A percentile compares a stretch with the other conserved stretches of the same genome.
These are phyloP conservation scores for Xiphophorus birchmanni DNA, from an alignment of 2,797 vertebrate genomes.

Conservation along the genomic window DNA sequence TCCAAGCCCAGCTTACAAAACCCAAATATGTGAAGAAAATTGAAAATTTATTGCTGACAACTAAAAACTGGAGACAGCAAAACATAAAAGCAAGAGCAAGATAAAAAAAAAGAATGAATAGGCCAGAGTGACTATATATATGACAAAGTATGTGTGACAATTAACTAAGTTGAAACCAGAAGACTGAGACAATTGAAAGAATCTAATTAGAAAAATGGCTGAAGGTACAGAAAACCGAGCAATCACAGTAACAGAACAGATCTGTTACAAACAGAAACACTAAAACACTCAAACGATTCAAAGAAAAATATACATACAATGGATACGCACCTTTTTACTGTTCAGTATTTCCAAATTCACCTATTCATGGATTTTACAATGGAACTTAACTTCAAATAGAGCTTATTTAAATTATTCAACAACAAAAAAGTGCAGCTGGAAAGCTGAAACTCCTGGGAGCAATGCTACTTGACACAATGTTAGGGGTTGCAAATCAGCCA, in stretches of 20 bases:
- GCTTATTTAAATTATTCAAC: neutral
- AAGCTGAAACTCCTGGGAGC: neutral
- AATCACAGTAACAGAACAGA: neutral
- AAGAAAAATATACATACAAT: neutral
- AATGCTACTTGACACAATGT: neutral
- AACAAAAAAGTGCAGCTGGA: neutral
- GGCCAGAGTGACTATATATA: neutral
- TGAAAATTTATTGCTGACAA: neutral
- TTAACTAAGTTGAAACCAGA: neutral
- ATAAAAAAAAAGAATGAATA: neutral
- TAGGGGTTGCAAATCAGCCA: neutral
- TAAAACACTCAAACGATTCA: neutral
- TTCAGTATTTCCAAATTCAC: neutral
- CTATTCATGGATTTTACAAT: too few species aligned
- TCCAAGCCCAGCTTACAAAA: neutral
- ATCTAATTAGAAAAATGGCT: neutral
- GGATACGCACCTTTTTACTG: neutral
- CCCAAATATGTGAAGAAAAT: neutral
- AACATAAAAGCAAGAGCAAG: neutral
- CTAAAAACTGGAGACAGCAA: neutral
- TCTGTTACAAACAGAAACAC: neutral
- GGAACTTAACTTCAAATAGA: too few species aligned
- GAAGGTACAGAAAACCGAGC: neutral
- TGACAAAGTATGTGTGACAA: neutral
- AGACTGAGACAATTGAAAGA: neutral